Percentiles rank a stretch among this genome's conserved stretches.
phyloP scores from a whole-genome alignment of 2,797 vertebrate species.

The Streptopelia turtur region DNA sequence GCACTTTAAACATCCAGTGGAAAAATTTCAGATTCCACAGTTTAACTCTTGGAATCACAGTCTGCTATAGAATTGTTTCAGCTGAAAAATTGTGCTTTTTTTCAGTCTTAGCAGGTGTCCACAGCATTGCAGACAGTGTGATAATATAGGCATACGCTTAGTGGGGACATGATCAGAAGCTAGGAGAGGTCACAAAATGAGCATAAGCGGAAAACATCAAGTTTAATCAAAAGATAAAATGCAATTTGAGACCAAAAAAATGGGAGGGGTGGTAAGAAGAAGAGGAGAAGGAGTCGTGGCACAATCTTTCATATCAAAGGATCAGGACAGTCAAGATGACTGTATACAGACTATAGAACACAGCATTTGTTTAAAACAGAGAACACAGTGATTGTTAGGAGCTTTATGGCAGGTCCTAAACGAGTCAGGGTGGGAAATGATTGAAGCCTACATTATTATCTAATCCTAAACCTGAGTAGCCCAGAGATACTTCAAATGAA shows the following conservation, averaged over 20 bases:
- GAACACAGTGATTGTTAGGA: neutral
- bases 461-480: neutral
- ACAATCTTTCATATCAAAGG: neutral
- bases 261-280: neutral
- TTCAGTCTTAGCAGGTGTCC: slow-evolving; percentile 60
- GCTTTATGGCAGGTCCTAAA: neutral
- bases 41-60: slow-evolving; percentile 57
- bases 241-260: neutral
- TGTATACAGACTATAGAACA: neutral
- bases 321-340: neutral
- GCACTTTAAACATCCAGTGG: slow-evolving; percentile 57
- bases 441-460: neutral
- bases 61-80: slow-evolving; percentile 50
- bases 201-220: slow-evolving; percentile 35
- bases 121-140: slow-evolving; percentile 35
- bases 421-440: neutral
- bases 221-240: slow-evolving; percentile 38
- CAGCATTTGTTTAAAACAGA: neutral
- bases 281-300: neutral
- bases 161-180: slow-evolving; percentile 48
- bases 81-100: slow-evolving; percentile 45
- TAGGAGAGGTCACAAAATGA: slow-evolving; percentile 55
- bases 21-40: slow-evolving; percentile 62
- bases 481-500: neutral
- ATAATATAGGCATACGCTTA: slow-evolving; percentile 43